phyloP scores from a whole-genome alignment of 2,113 vertebrate genomes.

The Hippocampus zosterae region DNA sequence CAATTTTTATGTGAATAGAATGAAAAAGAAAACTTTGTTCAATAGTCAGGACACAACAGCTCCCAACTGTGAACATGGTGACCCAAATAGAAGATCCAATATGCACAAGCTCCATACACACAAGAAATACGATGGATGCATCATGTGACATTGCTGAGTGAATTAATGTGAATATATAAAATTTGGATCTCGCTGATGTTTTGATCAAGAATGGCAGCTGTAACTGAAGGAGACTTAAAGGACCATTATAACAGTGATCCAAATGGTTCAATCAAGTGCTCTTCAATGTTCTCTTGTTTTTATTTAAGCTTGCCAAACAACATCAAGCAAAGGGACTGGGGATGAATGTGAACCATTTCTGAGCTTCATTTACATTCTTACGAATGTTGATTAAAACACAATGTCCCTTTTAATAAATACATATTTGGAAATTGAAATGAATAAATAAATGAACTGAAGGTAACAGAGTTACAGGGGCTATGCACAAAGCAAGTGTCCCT shows the following conservation, averaged over 20 bases:
- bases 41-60: no score
- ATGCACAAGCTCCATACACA: no score
- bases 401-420: background rate
- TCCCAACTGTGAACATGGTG: no score
- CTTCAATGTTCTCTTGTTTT: background rate
- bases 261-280: background rate
- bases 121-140: background rate
- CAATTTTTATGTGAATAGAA: no score
- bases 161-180: background rate
- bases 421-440: constrained; percentile 1
- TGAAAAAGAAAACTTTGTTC: no score
- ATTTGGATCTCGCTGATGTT: background rate
- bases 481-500: background rate
- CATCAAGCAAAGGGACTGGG: background rate
- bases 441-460: background rate
- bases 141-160: background rate
- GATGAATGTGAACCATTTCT: background rate
- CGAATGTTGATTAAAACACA: background rate
- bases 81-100: no score
- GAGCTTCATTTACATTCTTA: background rate
- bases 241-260: background rate
- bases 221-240: background rate
- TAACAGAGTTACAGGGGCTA: background rate
- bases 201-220: background rate
- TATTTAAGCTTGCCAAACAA: background rate